Evolutionary conservation across 2,888 invertebrate genomes (phyloP), one percentile per base, ranked within the genome.

Genomic region (Machimus rusticus): DNA sequence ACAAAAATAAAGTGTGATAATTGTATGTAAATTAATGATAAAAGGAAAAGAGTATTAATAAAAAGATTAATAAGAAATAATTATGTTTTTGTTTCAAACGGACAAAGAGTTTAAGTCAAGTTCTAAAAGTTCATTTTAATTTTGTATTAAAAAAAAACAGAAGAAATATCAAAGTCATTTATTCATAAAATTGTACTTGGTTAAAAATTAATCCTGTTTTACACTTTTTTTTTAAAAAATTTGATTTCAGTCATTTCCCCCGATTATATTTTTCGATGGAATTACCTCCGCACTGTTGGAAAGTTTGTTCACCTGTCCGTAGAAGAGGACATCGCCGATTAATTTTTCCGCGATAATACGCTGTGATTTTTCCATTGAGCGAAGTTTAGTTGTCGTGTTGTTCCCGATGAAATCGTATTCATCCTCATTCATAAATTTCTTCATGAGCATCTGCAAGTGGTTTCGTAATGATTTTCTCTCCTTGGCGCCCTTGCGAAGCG

Each of bases 1-100:
- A 78, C 78, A 78, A 78, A 34, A 78, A 43, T 39, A 78, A 78
- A 78, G 78, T 78, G 78, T 78, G 78, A 78, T 78, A 78, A 78
- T 78, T 78, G 78, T 78, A 78, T 78, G 78, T 78, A 78, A 37
- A 78, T 78, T 78, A 78, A 78, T 23, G 23, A 39, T 78, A 66
- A 66, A 78, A 78, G 16, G 77, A 78, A 78, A 78, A 78, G 37
- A 39, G 43, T 39, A 78, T 78, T 78, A 78, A 78, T 39, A 78
- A 78, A 78, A 37, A 78, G 43, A 78, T 39, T 39, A 37, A 78
- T 76, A 37, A 76, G 66, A 66, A 37, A 16, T 23, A 12, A 66
- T 12, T 1, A 3, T 28, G 66, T 9, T 66, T 34, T 34, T 34
- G 34, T 6, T 34, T 34, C 6, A 6, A 34, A 0, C 6, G 34